A percentile compares a stretch with the other conserved stretches of the same genome.
phyloP scores from a whole-genome alignment of 2,797 vertebrate species.

The Sphenopsis melanotis region DNA sequence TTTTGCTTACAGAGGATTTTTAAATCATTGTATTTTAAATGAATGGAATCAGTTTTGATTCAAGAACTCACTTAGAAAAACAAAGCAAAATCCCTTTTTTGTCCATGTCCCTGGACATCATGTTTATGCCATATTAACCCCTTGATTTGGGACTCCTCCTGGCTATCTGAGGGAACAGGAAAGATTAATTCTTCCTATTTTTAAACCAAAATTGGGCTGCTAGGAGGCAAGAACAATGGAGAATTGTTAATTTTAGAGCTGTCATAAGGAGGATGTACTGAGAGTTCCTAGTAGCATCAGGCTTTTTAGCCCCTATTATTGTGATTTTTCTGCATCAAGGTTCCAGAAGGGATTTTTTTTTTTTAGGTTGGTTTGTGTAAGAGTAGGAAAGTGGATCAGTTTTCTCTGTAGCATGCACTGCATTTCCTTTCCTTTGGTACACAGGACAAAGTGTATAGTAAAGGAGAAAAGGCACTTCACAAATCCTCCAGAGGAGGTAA shows the following conservation, averaged over 20 bases:
- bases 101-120: rapidly evolving
- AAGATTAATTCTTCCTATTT: background rate
- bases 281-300: background rate
- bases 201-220: background rate
- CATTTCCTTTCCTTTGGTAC: background rate
- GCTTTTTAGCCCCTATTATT: background rate
- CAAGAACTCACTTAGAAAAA: background rate
- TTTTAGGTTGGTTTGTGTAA: background rate
- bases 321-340: background rate
- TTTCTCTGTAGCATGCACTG: background rate
- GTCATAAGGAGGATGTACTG: background rate
- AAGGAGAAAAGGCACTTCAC: background rate
- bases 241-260: background rate
- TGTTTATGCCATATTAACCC: background rate
- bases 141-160: background rate
- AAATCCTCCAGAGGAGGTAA: background rate
- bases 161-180: background rate
- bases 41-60: background rate
- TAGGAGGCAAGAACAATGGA: background rate
- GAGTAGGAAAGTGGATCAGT: background rate
- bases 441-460: background rate
- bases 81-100: rapidly evolving
- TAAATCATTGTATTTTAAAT: rapidly evolving
- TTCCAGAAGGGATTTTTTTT: background rate
- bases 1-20: background rate